Conservation (phyloP, 2,888 invertebrate genomes). For the Clivina fossor region DNA sequence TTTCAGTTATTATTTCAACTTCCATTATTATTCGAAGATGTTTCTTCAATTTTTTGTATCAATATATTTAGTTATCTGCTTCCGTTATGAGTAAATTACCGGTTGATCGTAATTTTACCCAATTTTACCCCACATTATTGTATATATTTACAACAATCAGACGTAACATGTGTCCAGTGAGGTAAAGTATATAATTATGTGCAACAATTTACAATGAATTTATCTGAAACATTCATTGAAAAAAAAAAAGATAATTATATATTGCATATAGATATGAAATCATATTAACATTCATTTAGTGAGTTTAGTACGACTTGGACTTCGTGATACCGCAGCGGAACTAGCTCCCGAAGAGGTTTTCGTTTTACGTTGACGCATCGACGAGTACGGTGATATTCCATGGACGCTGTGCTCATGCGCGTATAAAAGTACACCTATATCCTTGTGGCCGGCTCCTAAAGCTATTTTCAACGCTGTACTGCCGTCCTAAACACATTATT, state of each 20-base stretch:
- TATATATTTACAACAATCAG: too few species aligned
- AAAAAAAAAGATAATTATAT: background rate
- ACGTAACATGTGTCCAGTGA: too few species aligned
- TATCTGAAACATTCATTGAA: background rate
- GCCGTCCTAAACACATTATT: constrained; percentile 75
- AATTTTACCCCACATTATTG: too few species aligned
- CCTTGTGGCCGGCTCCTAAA: constrained; percentile 87
- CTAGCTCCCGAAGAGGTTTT: background rate
- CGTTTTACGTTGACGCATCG: constrained; percentile 36
- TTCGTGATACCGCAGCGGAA: constrained; percentile 8
- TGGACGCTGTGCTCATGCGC: constrained; percentile 72
- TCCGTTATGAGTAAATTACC: too few species aligned
- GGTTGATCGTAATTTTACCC: too few species aligned
- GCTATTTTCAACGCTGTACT: constrained; percentile 88
- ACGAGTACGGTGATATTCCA: constrained; percentile 57
- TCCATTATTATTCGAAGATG: too few species aligned
- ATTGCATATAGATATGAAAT: background rate
- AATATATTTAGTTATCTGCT: too few species aligned
- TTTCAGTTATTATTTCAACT: too few species aligned
- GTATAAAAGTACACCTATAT: constrained; percentile 84
- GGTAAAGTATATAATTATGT: background rate
- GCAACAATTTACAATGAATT: constrained; percentile 2
- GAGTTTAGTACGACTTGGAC: constrained; percentile 20
- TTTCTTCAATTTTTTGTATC: too few species aligned
- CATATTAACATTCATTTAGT: constrained; percentile 18